Conservation (phyloP, 2,797 vertebrate species). For the Chaetophractus vellerosus region DNA sequence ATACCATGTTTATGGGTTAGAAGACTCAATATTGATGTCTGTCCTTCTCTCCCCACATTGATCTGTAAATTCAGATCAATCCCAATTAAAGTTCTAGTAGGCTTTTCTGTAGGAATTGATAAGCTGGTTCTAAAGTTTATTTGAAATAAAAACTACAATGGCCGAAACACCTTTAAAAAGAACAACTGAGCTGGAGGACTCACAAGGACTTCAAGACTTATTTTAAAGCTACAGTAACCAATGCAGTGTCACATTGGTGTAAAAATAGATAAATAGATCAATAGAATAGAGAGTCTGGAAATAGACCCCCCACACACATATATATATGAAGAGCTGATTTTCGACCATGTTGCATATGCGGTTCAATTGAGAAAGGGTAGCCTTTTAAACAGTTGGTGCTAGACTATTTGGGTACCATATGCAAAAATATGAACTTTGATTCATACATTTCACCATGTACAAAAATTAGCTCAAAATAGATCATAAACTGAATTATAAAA, state of each 20-base stretch:
- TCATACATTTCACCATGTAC: not conserved
- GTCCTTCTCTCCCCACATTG: not conserved
- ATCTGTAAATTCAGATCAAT: slow-evolving; percentile 17
- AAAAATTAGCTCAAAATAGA: slow-evolving; percentile 20
- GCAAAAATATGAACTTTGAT: not conserved
- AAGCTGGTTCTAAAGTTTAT: not conserved
- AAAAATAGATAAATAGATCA: not conserved
- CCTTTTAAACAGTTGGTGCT: not conserved
- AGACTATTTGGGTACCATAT: not conserved
- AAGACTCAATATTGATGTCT: slow-evolving; percentile 16
- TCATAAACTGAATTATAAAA: not conserved
- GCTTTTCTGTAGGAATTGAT: not conserved
- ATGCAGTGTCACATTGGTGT: not conserved
- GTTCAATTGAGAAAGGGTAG: not conserved
- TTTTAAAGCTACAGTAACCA: not conserved
- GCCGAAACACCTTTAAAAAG: slow-evolving; percentile 1
- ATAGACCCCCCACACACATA: not conserved
- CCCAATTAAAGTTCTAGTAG: not conserved
- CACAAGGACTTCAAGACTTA: not conserved
- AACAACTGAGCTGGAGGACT: not conserved
- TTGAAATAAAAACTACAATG: slow-evolving; percentile 8
- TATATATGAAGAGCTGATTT: not conserved
- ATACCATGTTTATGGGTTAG: not conserved
- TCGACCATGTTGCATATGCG: not conserved
- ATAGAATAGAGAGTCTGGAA: slow-evolving; percentile 1